Conservation (phyloP, 1,140 invertebrate genomes). For the Telenomus remus region DNA sequence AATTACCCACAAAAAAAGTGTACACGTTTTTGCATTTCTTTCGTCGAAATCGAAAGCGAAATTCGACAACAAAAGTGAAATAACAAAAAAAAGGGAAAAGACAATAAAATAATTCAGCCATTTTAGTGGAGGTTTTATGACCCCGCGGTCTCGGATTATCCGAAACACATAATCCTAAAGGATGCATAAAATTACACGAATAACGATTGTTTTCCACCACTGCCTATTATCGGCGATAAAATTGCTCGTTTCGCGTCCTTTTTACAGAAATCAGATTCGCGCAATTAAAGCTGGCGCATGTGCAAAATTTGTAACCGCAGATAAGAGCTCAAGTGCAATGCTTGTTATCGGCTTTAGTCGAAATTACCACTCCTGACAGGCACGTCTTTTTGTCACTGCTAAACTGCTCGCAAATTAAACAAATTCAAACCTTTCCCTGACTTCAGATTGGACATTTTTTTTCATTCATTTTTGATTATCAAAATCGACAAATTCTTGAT, state of each 20-base stretch:
- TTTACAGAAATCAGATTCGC: conserved; percentile 5
- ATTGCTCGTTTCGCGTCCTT: conserved; percentile 23
- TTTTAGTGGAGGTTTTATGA: too few species aligned
- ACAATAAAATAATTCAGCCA: too few species aligned
- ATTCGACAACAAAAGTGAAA: too few species aligned
- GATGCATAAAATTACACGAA: conserved; percentile 4
- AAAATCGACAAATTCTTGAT: too few species aligned
- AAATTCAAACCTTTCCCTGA: conserved; percentile 19
- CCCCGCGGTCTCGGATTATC: too few species aligned
- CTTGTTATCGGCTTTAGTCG: conserved; percentile 30
- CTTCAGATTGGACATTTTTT: not conserved
- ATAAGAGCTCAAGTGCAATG: conserved; percentile 24
- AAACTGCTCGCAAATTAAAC: conserved; percentile 31
- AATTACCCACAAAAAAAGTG: too few species aligned
- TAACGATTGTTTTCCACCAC: conserved; percentile 13
- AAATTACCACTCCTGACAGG: conserved; percentile 18
- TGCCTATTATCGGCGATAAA: conserved; percentile 20
- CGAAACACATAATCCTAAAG: not conserved
- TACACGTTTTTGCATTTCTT: too few species aligned
- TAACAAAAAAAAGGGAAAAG: too few species aligned
- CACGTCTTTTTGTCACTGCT: conserved; percentile 16
- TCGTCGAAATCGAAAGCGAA: too few species aligned
- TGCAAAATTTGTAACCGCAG: conserved; percentile 19
- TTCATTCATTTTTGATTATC: not conserved
- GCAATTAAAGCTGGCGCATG: conserved; percentile 15